A percentile compares a stretch with the other conserved stretches of the same genome.
Evolutionary conservation across 2,113 vertebrate genomes (phyloP).

Genomic region (Hylia prasina): DNA sequence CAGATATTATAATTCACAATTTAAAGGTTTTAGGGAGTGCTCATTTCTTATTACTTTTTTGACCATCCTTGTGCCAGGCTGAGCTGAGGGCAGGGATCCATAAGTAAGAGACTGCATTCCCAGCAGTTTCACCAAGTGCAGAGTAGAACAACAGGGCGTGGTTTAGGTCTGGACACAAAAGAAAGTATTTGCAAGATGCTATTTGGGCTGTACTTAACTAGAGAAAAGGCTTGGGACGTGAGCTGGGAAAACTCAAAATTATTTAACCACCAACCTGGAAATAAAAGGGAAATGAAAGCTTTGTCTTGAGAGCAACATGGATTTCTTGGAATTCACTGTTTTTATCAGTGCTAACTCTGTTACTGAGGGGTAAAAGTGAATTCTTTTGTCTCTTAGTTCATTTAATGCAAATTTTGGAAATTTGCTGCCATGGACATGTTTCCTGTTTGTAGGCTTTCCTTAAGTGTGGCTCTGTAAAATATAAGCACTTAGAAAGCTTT

Average conservation of each 20-base stretch:
- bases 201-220: not conserved
- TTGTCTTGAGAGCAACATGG: not conserved
- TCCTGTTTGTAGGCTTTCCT: not conserved
- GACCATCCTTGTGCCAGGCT: not conserved
- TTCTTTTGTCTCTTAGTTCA: not conserved
- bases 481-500: not conserved
- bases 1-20: not conserved
- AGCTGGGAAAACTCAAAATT: not conserved
- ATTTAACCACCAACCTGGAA: not conserved
- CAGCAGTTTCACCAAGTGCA: not conserved
- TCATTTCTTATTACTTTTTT: not conserved
- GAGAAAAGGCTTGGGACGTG: not conserved
- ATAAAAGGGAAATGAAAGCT: not conserved
- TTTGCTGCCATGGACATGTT: not conserved
- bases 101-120: not conserved
- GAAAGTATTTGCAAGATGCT: not conserved
- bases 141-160: not conserved
- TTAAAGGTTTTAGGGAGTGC: not conserved
- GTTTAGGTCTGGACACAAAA: not conserved
- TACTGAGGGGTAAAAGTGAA: not conserved
- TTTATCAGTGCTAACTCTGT: not conserved
- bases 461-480: not conserved
- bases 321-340: not conserved
- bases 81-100: not conserved
- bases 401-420: not conserved